A percentile compares a stretch with the other conserved stretches of the same genome.
These are phyloP conservation scores for Asbolus verrucosus DNA, from an alignment of 1,140 invertebrate species.

Conservation along the genomic window DNA sequence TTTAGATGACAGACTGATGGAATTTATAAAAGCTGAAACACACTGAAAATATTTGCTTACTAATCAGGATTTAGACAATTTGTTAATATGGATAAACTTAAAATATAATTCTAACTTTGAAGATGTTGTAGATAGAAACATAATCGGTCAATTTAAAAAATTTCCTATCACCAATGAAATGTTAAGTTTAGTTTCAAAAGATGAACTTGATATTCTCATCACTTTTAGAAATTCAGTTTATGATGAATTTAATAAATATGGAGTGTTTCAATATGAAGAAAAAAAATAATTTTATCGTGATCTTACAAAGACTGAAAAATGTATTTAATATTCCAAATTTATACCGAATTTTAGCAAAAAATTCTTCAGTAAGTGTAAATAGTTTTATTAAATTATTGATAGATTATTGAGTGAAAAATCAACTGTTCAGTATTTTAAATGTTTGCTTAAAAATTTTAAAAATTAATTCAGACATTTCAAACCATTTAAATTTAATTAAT, in stretches of 20 bases:
- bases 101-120: slow-evolving; percentile 65
- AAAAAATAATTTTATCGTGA: slow-evolving; percentile 66
- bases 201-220: slow-evolving; percentile 32
- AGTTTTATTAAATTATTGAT: slow-evolving; percentile 69
- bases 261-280: slow-evolving; percentile 69
- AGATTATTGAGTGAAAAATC: too few species aligned
- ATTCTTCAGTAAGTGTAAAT: slow-evolving; percentile 67
- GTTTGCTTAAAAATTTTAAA: too few species aligned
- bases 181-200: slow-evolving; percentile 64
- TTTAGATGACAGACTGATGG: slow-evolving; percentile 68
- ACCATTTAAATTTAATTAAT: too few species aligned
- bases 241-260: slow-evolving; percentile 69
- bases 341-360: slow-evolving; percentile 68
- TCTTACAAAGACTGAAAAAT: slow-evolving; percentile 68
- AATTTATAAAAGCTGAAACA: slow-evolving; percentile 66
- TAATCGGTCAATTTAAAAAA: slow-evolving; percentile 68
- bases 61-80: slow-evolving; percentile 66
- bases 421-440: too few species aligned
- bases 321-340: slow-evolving; percentile 69
- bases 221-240: slow-evolving; percentile 48
- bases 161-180: slow-evolving; percentile 71
- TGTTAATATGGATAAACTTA: slow-evolving; percentile 69
- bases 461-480: too few species aligned
- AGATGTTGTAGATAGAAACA: slow-evolving; percentile 65
- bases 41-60: slow-evolving; percentile 69